These are phyloP conservation scores for Ceratina japonica DNA, from an alignment of 1,140 invertebrate genomes.

Conservation along the genomic window DNA sequence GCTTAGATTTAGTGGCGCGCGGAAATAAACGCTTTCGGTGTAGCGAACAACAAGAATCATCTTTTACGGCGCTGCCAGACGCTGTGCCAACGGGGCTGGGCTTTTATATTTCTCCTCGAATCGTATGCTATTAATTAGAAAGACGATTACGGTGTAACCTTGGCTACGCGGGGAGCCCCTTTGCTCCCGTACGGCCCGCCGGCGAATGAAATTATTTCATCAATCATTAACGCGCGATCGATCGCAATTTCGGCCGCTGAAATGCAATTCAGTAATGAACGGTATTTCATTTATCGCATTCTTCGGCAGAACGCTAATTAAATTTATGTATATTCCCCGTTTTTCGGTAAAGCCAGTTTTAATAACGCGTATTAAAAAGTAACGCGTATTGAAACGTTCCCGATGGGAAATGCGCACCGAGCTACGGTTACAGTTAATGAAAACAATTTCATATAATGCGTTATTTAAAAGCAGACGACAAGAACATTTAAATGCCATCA, in stretches of 20 bases:
- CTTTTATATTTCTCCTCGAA: slow-evolving; percentile 31
- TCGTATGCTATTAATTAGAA: slow-evolving; percentile 27
- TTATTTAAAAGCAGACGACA: not conserved
- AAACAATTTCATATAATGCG: slow-evolving; percentile 15
- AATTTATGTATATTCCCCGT: not conserved
- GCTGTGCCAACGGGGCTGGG: slow-evolving; percentile 37
- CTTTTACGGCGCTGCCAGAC: slow-evolving; percentile 57
- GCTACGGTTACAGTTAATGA: slow-evolving; percentile 5
- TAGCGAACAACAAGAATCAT: slow-evolving; percentile 65
- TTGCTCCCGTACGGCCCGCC: not conserved
- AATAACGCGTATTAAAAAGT: not conserved
- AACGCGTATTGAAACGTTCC: not conserved
- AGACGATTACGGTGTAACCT: slow-evolving; percentile 16
- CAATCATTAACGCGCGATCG: slow-evolving; percentile 8
- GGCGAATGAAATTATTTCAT: slow-evolving; percentile 12
- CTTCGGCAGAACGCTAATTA: not conserved
- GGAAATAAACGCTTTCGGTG: slow-evolving; percentile 61
- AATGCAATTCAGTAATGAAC: not conserved
- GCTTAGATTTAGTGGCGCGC: slow-evolving; percentile 62
- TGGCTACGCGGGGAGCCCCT: not conserved
- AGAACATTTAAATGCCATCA: not conserved
- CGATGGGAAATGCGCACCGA: not conserved
- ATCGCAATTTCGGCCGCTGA: not conserved
- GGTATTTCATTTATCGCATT: not conserved
- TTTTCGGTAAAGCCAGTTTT: not conserved